These are phyloP conservation scores for Daptonema setosum DNA, from an alignment of 2,888 invertebrate genomes.

Conservation along the genomic window DNA sequence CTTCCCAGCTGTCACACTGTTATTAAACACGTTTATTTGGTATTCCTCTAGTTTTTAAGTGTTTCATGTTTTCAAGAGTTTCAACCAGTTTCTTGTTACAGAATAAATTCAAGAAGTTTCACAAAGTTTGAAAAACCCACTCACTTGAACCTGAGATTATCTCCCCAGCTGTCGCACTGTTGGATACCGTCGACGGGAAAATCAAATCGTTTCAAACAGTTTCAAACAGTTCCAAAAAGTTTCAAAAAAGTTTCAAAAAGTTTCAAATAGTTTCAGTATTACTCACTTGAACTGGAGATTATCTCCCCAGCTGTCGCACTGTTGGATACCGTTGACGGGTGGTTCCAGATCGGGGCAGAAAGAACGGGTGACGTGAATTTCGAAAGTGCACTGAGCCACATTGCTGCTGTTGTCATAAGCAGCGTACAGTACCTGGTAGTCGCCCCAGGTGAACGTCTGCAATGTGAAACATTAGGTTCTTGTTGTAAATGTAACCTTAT, in stretches of 20 bases:
- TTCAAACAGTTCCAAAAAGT: no score
- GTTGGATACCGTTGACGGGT: slow-evolving; percentile 71
- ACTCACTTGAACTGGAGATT: slow-evolving; percentile 52
- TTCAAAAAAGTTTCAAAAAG: no score
- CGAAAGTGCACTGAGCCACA: slow-evolving; percentile 21
- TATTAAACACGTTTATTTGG: no score
- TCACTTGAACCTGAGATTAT: slow-evolving; percentile 54
- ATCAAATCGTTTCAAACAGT: no score
- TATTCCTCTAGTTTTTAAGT: no score
- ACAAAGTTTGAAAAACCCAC: no score
- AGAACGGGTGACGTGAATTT: slow-evolving; percentile 42
- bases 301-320: slow-evolving; percentile 84
- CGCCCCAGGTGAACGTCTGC: slow-evolving; percentile 22
- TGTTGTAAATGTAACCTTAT: no score
- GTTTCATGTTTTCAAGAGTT: no score
- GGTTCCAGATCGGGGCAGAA: slow-evolving; percentile 70
- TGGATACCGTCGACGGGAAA: slow-evolving; percentile 77
- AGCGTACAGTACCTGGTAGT: slow-evolving; percentile 22
- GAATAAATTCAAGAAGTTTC: no score
- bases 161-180: slow-evolving; percentile 82
- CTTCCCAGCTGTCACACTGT: slow-evolving; percentile 95
- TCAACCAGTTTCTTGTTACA: no score
- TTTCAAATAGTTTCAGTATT: no score
- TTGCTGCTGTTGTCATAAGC: slow-evolving; percentile 22
- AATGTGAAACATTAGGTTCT: no score